Evolutionary conservation across 2,113 vertebrate species (phyloP).

Genomic region (Oryzias woworae): DNA sequence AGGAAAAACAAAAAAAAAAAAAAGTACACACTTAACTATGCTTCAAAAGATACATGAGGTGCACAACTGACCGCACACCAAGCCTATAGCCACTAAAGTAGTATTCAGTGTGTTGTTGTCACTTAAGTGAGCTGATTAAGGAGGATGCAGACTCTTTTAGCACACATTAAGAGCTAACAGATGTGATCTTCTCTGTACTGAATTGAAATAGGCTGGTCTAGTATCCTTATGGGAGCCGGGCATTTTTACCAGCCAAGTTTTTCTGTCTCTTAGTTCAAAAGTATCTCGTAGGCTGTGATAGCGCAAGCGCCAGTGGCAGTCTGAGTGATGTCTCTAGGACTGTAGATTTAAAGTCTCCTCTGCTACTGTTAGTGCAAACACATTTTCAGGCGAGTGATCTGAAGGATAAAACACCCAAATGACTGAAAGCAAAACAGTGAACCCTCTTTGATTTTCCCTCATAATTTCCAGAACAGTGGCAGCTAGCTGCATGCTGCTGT

Average conservation of each 20-base stretch:
- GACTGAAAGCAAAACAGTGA: conserved; percentile 16
- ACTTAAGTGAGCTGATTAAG: conserved; percentile 83
- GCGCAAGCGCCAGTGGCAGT: conserved; percentile 11
- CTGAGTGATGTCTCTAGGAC: conserved; percentile 26
- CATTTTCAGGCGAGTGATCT: conserved; percentile 31
- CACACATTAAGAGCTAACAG: conserved; percentile 71
- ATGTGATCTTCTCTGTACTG: conserved; percentile 74
- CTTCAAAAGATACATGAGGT: conserved; percentile 70
- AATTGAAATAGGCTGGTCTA: conserved; percentile 74
- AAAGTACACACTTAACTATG: conserved; percentile 78
- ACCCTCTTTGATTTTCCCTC: background rate
- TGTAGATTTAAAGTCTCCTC: conserved; percentile 13
- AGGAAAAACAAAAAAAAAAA: conserved; percentile 76
- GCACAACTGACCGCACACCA: conserved; percentile 81
- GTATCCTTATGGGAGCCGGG: conserved; percentile 61
- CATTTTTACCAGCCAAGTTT: conserved; percentile 54
- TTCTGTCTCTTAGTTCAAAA: conserved; percentile 30
- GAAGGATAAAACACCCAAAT: background rate
- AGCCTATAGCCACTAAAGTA: conserved; percentile 79
- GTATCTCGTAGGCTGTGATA: conserved; percentile 37
- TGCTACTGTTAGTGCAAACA: conserved; percentile 49
- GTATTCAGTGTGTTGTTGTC: conserved; percentile 79
- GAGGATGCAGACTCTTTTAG: conserved; percentile 71
- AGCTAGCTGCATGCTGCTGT: background rate
- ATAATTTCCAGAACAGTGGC: background rate